phyloP scores from a whole-genome alignment of 2,888 invertebrate species.

The Chaetogeoica ovagalla region DNA sequence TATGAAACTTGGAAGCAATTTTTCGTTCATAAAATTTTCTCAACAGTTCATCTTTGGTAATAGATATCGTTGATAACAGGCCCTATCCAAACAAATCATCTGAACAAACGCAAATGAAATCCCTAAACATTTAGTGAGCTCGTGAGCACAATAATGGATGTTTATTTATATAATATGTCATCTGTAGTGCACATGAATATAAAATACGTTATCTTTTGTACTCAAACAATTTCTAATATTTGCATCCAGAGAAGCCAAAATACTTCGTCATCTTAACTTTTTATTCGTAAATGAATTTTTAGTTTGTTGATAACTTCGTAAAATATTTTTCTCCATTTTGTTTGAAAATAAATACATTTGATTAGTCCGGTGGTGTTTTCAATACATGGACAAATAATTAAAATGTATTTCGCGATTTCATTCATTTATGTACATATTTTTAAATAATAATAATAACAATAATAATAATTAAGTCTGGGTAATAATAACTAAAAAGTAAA shows the following conservation, averaged over 20 bases:
- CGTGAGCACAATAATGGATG: background rate
- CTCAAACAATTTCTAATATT: conserved; percentile 14
- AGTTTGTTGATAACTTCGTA: background rate
- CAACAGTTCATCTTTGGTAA: background rate
- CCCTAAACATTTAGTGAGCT: background rate
- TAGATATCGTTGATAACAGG: background rate
- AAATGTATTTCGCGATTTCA: no score
- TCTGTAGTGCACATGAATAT: background rate
- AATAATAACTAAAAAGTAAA: no score
- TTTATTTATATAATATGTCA: background rate
- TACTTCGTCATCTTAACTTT: background rate
- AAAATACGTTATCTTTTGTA: no score
- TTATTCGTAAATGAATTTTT: conserved; percentile 26
- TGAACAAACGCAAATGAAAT: background rate
- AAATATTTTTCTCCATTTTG: conserved; percentile 6
- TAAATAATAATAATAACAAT: no score
- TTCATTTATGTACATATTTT: no score
- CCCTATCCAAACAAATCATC: background rate
- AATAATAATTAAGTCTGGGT: no score
- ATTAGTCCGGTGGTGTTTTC: background rate
- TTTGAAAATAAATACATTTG: background rate
- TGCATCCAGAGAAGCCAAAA: conserved; percentile 15
- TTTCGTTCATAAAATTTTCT: no score
- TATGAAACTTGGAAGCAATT: no score
- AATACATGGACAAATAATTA: no score